phyloP scores from a whole-genome alignment of 2,797 vertebrate species.

The Hydrophis major region DNA sequence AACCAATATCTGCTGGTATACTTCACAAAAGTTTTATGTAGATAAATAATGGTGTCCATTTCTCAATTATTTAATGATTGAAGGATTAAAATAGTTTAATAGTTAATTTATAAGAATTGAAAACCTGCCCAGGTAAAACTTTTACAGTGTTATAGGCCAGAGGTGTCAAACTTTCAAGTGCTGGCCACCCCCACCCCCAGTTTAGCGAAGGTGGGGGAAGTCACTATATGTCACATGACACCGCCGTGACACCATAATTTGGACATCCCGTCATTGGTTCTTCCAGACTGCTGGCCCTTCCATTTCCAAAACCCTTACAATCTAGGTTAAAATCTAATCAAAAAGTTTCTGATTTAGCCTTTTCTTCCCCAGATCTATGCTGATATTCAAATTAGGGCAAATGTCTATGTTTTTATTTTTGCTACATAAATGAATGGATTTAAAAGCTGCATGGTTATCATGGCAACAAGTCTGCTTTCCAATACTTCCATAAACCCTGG shows the following conservation, averaged over 20 bases:
- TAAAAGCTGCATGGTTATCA: not conserved
- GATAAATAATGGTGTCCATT: not conserved
- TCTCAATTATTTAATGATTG: not conserved
- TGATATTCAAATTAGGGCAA: not conserved
- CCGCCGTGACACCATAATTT: fast-evolving
- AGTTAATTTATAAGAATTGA: not conserved
- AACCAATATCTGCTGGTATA: not conserved
- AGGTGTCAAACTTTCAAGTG: no score
- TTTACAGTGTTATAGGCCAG: not conserved
- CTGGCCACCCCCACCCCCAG: no score
- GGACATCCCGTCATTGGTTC: not conserved
- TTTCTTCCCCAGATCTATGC: not conserved
- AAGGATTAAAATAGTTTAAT: not conserved
- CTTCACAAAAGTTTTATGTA: not conserved
- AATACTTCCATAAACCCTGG: not conserved
- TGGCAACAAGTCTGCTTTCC: not conserved
- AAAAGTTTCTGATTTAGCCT: not conserved
- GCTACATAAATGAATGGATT: not conserved
- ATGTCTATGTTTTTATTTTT: not conserved
- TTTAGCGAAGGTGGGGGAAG: no score
- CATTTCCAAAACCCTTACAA: not conserved
- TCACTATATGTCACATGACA: fast-evolving
- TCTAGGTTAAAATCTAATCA: not conserved
- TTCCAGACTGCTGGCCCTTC: not conserved
- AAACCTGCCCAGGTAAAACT: not conserved